These are phyloP conservation scores for Xanthorhoe spadicearia DNA, from an alignment of 2,888 invertebrate genomes.

Conservation along the genomic window DNA sequence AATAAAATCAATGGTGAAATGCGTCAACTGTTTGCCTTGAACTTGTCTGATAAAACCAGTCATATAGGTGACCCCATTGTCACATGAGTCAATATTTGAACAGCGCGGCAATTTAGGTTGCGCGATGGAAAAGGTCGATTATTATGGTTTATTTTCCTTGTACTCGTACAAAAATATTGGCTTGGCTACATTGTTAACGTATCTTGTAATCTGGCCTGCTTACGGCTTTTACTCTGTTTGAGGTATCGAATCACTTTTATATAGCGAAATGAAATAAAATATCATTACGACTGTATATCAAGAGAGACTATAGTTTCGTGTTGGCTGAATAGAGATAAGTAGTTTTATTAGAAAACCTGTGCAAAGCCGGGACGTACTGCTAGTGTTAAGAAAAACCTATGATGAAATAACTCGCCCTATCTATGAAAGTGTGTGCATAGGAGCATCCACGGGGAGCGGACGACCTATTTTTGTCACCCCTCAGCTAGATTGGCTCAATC, in stretches of 20 bases:
- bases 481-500: constrained; percentile 54
- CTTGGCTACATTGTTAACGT: background rate
- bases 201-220: background rate
- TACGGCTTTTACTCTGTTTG: background rate
- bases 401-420: background rate
- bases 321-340: too few species aligned
- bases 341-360: too few species aligned
- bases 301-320: too few species aligned
- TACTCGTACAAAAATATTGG: constrained; percentile 10
- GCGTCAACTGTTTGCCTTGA: constrained; percentile 52
- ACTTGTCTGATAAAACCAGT: constrained; percentile 14
- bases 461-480: constrained; percentile 58
- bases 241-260: background rate
- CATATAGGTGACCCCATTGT: constrained; percentile 7
- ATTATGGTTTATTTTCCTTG: constrained; percentile 19
- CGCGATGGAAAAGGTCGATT: constrained; percentile 10
- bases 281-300: too few species aligned
- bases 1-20: constrained; percentile 83
- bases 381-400: background rate
- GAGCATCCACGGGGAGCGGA: constrained; percentile 51
- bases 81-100: constrained; percentile 25
- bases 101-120: constrained; percentile 14
- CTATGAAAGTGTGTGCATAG: constrained; percentile 38
- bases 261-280: too few species aligned
- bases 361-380: too few species aligned